These are phyloP conservation scores for Lucilia cuprina DNA, from an alignment of 1,140 invertebrate species.

Conservation along the genomic window DNA sequence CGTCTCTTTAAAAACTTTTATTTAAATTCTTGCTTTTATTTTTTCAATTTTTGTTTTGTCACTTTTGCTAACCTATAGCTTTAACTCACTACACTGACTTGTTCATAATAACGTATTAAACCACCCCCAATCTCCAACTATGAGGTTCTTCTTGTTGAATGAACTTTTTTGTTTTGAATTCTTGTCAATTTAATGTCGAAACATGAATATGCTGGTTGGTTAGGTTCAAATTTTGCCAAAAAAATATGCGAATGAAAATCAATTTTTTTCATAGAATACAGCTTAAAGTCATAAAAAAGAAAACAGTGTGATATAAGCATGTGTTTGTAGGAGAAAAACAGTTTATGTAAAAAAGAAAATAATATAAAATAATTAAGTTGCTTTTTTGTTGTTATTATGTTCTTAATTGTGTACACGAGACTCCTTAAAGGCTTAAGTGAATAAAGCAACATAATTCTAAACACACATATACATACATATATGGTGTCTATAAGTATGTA, in stretches of 20 bases:
- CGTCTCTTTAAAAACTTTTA: no score
- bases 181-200: not conserved
- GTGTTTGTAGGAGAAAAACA: not conserved
- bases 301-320: not conserved
- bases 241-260: not conserved
- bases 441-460: not conserved
- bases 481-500: not conserved
- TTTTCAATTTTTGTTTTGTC: no score
- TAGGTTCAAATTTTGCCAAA: not conserved
- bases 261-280: not conserved
- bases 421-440: constrained; percentile 23
- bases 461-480: not conserved
- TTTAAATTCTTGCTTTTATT: no score
- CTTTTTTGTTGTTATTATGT: not conserved
- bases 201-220: not conserved
- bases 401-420: constrained; percentile 16
- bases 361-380: constrained; percentile 24
- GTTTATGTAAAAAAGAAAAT: not conserved
- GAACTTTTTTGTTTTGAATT: not conserved
- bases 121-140: no score
- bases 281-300: constrained; percentile 22
- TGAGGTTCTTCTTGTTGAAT: no score
- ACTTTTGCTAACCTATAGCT: no score
- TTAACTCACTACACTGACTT: no score
- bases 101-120: no score